Evolutionary conservation across 2,113 vertebrate genomes (phyloP).

Genomic region (human): GRCh38 chr5:35342001-35342500

Average conservation of each 20-base stretch:
- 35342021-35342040: not conserved
- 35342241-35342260: not conserved
- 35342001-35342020: not conserved
- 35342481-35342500: not conserved
- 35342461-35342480: not conserved
- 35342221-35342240: not conserved
- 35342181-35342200: not conserved
- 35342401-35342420: not conserved
- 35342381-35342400: not conserved
- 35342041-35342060: not conserved
- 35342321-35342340: not conserved
- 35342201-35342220: not conserved
- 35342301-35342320: not conserved
- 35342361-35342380: not conserved
- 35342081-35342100: not conserved
- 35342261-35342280: accelerated
- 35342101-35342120: not conserved
- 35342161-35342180: not conserved
- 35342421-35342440: not conserved
- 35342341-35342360: not conserved
- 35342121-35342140: not conserved
- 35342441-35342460: constrained; percentile 16
- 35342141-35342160: not conserved
- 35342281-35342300: not conserved
- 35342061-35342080: not conserved